Conservation (phyloP, 2,797 vertebrate species). For the Phoebastria nigripes region DNA sequence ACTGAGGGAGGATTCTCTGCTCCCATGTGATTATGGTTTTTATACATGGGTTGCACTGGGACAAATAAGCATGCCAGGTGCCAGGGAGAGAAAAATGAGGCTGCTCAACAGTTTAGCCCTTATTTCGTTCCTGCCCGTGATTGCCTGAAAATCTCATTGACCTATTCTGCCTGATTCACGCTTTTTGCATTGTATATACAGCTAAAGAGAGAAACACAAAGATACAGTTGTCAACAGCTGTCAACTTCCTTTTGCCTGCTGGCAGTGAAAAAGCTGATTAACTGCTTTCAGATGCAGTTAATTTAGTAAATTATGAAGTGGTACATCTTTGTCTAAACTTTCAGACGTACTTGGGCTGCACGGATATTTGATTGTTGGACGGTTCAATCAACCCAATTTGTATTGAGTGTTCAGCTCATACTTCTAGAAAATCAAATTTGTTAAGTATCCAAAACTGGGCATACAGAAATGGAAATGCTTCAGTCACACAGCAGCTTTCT, state of each 20-base stretch:
- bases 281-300: background rate
- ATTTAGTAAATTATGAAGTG: background rate
- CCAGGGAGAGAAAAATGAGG: background rate
- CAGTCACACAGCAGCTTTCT: background rate
- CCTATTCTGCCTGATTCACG: background rate
- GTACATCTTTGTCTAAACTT: background rate
- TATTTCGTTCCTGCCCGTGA: fast-evolving
- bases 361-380: background rate
- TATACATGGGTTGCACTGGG: background rate
- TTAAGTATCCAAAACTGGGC: background rate
- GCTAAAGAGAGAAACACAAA: background rate
- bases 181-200: background rate
- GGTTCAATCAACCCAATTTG: background rate
- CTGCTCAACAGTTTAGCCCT: background rate
- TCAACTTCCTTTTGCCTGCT: background rate
- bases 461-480: background rate
- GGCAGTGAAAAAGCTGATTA: background rate
- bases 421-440: background rate
- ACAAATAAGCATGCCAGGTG: background rate
- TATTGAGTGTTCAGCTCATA: background rate
- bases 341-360: background rate
- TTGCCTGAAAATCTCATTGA: background rate
- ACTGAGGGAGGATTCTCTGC: background rate
- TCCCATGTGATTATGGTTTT: background rate
- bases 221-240: background rate